Evolutionary conservation across 2,113 vertebrate genomes (phyloP), one percentile per base, ranked within the genome.

Genomic region (Python bivittatus): DNA sequence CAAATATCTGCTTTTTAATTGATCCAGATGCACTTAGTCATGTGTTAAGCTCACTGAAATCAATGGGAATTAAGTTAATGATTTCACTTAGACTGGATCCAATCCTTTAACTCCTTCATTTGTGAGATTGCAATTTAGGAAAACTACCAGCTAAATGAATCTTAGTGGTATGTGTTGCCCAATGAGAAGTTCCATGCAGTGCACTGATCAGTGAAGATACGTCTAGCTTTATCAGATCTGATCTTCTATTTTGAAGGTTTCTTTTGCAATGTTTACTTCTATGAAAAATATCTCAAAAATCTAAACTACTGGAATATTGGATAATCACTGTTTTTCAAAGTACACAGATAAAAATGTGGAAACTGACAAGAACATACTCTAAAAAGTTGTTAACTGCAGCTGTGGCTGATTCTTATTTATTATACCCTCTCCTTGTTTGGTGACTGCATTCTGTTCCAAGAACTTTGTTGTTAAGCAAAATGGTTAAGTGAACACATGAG

Each of bases 271-370:
- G 68, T 38, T 38, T 79, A 79, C 6, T 79, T 79, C 20, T 79
- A 79, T 79, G n/a, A 20, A 79, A 94, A 9, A 54, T 22, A 68
- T 91, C 64, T 53, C n/a, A 53, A 86, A 86, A 54, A 29, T n/a
- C 68, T n/a, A 85, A 90, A 93, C 92, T 92, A 58, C 84, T 23
- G 58, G 89, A 68, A 23, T 91, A 38, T 52, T 53, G 48, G 84
- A 86, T 27, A 86, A 7, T 29, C 25, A 86, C 84, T 86, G 6
- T 38, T 79, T 15, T 79, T 38, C 33, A 27, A 52, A 53, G 12
- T 86, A 53, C 27, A 53, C 48, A 86, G 13, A n/a, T 29, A 53
- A 15, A 86, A 53, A 53, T 86, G 23, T 48, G 44, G 83, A n/a
- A 84, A 25, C 42, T 48, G 25, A 52, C 83, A 23, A 52, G 44